Base-by-base conservation (phyloP, 30 jellyfish, hydroid and myxozoan species). In the Hydractinia echinata region DNA sequence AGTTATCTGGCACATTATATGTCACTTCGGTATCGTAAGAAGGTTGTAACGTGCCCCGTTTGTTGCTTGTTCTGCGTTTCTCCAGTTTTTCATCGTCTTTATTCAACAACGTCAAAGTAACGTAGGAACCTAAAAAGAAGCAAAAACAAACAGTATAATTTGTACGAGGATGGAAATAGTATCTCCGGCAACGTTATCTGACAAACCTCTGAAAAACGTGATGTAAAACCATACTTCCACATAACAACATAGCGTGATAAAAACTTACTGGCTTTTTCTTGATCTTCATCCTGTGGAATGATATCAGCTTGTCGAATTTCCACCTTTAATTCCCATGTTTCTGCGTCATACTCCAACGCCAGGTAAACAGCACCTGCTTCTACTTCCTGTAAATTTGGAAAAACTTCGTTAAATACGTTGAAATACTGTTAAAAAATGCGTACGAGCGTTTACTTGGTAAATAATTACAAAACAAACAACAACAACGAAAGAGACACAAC, bases 281-380 rank as follows among this genome's bases (percentile, higher is more conserved):
- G 84, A 67, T 73, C 84, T 55, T 86, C 96, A 61, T 92, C 91
- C 52, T 73, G 76, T 8, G 98, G 96, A 13, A 92, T 82, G 49
- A 92, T 86, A 64, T 92, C 98, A 5, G 91, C 98, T 68, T 85
- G 89, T 30, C 84, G 83, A 16, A 92, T 89, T 51, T 83, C 95
- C 52, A 87, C 85, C 6, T 53, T 48, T 13, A 92, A 64, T 19
- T 80, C 82, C 98, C 98, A 92, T 53, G 76, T 85, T 48, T 90
- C 98, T 15, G 73, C 53, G 60, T 92, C 95, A 54, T 92, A 92
- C 4, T 83, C 95, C 39, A 92, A 30, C 5, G 60, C 74, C 68
- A 86, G 60, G 66, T 76, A 86, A 9, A 92, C 82, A 10, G 95
- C 87, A 5, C 96, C 98, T 10, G 96, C 79, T 54, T 92, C 98